phyloP scores from a whole-genome alignment of 2,888 invertebrate species.

The Prosopocoilus inquinatus region DNA sequence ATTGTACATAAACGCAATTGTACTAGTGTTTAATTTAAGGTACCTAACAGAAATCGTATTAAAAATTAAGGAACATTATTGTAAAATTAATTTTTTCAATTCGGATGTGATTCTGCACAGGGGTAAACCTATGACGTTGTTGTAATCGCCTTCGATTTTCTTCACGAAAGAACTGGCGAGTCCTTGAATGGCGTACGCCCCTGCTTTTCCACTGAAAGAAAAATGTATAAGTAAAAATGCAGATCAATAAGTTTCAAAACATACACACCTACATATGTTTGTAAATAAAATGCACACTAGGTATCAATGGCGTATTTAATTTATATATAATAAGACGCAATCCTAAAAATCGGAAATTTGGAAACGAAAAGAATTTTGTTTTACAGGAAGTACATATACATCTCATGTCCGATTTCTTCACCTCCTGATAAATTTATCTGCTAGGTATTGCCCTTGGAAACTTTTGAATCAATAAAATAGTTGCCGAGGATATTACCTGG shows the following conservation, averaged over 20 bases:
- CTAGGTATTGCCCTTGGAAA: too few species aligned
- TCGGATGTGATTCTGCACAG: constrained; percentile 49
- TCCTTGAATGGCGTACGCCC: constrained; percentile 71
- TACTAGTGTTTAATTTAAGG: too few species aligned
- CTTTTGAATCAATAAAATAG: too few species aligned
- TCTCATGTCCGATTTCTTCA: too few species aligned
- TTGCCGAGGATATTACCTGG: too few species aligned
- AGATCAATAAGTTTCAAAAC: not conserved
- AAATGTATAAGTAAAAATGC: not conserved
- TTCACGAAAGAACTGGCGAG: constrained; percentile 63
- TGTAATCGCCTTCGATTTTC: constrained; percentile 64
- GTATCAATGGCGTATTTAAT: not conserved
- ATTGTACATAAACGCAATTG: too few species aligned
- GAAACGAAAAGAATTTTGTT: too few species aligned
- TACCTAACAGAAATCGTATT: not conserved
- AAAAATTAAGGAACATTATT: not conserved
- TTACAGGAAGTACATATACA: too few species aligned
- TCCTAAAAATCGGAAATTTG: too few species aligned
- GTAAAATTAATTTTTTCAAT: constrained; percentile 36
- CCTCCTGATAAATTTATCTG: too few species aligned
- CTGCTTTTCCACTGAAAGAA: constrained; percentile 60
- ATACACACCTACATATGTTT: not conserved
- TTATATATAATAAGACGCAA: too few species aligned
- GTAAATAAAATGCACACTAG: too few species aligned
- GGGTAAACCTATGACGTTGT: constrained; percentile 71